phyloP scores from a whole-genome alignment of 1,140 invertebrate species.

The Tribolium madens region DNA sequence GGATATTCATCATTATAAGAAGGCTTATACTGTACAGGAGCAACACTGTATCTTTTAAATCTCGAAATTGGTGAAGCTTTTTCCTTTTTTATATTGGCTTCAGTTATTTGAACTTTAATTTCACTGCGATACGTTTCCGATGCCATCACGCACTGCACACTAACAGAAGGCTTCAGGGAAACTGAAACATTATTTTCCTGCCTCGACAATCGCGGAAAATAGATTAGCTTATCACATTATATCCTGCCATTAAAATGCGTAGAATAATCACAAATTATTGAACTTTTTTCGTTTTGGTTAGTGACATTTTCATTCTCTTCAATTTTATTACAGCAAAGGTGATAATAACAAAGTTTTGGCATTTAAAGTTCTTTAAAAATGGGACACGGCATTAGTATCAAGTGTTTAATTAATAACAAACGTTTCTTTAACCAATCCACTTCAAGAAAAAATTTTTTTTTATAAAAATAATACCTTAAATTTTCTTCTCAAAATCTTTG shows the following conservation, averaged over 20 bases:
- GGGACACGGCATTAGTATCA: neutral
- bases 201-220: conserved; percentile 13
- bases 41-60: conserved; percentile 43
- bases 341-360: neutral
- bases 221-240: conserved; percentile 10
- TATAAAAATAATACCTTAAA: neutral
- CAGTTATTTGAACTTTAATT: conserved; percentile 1
- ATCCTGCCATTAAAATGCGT: neutral
- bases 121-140: conserved; percentile 18
- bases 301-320: neutral
- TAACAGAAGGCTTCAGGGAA: conserved; percentile 28
- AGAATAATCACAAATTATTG: conserved; percentile 5
- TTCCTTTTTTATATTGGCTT: conserved; percentile 10
- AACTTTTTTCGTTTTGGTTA: neutral
- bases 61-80: conserved; percentile 27
- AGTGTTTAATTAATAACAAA: neutral
- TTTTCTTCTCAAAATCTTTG: neutral
- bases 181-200: conserved; percentile 38
- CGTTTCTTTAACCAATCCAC: too few relatives aligned
- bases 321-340: conserved; percentile 11
- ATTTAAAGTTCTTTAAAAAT: conserved; percentile 15
- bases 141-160: neutral
- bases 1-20: conserved; percentile 40
- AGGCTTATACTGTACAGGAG: conserved; percentile 43
- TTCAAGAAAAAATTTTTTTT: too few relatives aligned